Evolutionary conservation across 2,888 invertebrate species (phyloP).

Genomic region (Elmis aenea): DNA sequence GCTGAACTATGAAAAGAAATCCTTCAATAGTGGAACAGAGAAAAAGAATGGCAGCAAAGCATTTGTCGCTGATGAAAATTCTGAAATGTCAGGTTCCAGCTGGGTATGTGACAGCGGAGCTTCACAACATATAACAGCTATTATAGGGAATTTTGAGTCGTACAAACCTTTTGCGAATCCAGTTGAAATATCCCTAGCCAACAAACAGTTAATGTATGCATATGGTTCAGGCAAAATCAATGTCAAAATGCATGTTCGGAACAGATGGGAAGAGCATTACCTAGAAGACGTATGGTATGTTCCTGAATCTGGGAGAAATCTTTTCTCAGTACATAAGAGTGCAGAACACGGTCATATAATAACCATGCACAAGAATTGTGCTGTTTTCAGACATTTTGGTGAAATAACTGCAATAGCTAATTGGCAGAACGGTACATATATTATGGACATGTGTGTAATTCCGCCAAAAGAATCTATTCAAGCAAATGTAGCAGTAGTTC

Average conservation of each 20-base stretch:
- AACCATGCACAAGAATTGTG: no score
- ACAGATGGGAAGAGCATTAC: no score
- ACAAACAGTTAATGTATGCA: neutral
- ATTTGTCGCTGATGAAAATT: no score
- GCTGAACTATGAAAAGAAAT: no score
- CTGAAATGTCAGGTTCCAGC: no score
- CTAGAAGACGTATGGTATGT: slow-evolving; percentile 1
- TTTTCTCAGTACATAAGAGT: slow-evolving; percentile 1
- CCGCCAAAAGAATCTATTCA: neutral
- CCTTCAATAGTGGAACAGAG: no score
- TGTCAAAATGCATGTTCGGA: slow-evolving; percentile 1
- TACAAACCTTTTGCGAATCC: neutral
- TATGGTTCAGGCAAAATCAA: neutral
- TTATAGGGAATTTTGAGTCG: neutral
- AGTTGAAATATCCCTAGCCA: neutral
- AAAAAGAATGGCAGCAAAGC: no score
- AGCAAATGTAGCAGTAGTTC: slow-evolving; percentile 2
- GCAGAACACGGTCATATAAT: neutral
- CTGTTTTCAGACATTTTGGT: no score
- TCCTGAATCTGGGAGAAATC: neutral
- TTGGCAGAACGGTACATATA: neutral
- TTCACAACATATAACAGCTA: neutral
- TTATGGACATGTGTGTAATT: slow-evolving; percentile 2
- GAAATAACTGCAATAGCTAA: neutral
- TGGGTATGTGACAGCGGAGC: neutral